phyloP scores from a whole-genome alignment of 1,140 invertebrate species.

The Apis cerana region DNA sequence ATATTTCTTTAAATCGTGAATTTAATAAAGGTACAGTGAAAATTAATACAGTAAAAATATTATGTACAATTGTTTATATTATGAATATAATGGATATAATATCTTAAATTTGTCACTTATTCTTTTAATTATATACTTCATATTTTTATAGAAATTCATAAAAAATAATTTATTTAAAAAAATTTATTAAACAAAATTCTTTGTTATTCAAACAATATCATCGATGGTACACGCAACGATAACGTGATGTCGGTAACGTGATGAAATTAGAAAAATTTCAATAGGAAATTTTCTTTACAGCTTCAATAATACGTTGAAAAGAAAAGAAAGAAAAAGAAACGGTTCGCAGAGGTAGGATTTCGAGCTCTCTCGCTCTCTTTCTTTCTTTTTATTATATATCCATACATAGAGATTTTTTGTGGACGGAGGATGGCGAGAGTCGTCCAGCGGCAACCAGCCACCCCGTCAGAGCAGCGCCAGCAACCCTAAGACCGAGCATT shows the following conservation, averaged over 20 bases:
- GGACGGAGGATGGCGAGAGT: constrained; percentile 60
- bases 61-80: too few species aligned
- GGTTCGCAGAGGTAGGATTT: not conserved
- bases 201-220: not conserved
- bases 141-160: too few species aligned
- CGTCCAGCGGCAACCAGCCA: constrained; percentile 45
- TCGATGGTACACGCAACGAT: not conserved
- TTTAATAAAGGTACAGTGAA: too few species aligned
- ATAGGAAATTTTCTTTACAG: constrained; percentile 44
- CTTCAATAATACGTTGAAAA: constrained; percentile 22
- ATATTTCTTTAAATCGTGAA: not conserved
- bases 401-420: constrained; percentile 56
- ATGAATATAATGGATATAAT: too few species aligned
- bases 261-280: constrained; percentile 29
- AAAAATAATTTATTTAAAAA: too few species aligned
- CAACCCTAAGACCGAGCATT: constrained; percentile 60
- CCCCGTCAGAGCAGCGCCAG: constrained; percentile 7
- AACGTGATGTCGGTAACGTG: not conserved
- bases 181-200: too few species aligned
- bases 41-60: not conserved
- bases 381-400: constrained; percentile 24
- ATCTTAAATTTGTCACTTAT: too few species aligned
- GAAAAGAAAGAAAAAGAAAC: constrained; percentile 7
- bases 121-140: too few species aligned
- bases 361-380: constrained; percentile 13